Base-by-base conservation (phyloP, 2,888 invertebrate genomes). In the Cinara cedri region DNA sequence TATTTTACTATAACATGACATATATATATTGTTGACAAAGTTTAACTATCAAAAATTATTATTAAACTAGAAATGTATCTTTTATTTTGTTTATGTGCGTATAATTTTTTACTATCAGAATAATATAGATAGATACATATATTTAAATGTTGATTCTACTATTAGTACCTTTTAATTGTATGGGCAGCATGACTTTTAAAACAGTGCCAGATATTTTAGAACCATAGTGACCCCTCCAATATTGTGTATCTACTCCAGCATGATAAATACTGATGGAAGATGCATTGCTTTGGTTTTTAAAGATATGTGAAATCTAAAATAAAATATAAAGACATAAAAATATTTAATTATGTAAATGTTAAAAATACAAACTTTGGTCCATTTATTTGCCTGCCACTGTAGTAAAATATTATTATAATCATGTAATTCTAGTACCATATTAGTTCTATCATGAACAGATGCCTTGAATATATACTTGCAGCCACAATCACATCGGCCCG, bases 181-280 rank as follows among this genome's bases (percentile, higher is more conserved):
- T 54, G 2, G 82, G 82, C 21, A 82, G 57, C 3, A 81, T 44
- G 54, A 82, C 19, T 72, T 81, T 81, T 0, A 90, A 85, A 68
- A 86, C 87, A 14, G 89, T 89, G 34, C 89, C 89, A 66, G 90
- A 88, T 88, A 91, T 90, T 87, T 91, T 91, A 81, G 88, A 86
- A 10, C 91, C 91, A 86, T 90, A 91, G 85, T 90, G 88, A 14
- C 91, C 91, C 55, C 87, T 87, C 91, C 91, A 91, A 85, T 87
- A 91, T 82, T 88, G 88, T 1, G 84, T 86, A 83, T 91, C 91
- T 74, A 84, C 84, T n/a, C 91, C 91, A 80, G 84, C 84, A 84
- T 91, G 90, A 80, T 57, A 8, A 0, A 78, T 11, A 21, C 42
- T 19, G 46, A 78, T 16, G 14, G 16, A 0, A 11, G 46, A 49